Evolutionary conservation across 2,888 invertebrate species (phyloP), one percentile per base, ranked within the genome.

Genomic region (Philonicus albiceps): DNA sequence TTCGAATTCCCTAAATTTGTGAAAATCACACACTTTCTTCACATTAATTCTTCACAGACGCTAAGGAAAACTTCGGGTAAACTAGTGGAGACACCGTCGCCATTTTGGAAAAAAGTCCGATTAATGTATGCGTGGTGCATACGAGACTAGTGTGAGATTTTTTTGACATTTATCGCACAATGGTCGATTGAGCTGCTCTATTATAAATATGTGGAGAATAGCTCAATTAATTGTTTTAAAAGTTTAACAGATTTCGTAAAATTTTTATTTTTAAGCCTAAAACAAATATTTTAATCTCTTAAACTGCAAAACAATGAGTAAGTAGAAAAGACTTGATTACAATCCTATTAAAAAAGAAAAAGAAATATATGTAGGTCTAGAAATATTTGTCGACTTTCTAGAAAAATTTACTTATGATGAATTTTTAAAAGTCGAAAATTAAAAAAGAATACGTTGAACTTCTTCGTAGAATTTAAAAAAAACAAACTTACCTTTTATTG

Each of bases 81-180:
- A 83, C 83, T 34, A 64, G 31, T 72, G 72, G 37, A 64, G 37
- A 83, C 64, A 72, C 83, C 19, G 34, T 49, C 64, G 83, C 83
- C 83, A 83, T 83, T 83, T 83, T 83, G 83, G 83, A 83, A 81
- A 81, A 81, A 81, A 81, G 31, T 73, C 49, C 19, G 49, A 49
- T n/a, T 49, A 4, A 5, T n/a, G 49, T 49, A n/a, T 49, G 49
- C n/a, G 49, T 49, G 19, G 1, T 49, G 6, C 49, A 6, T 49
- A 49, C 5, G 49, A 49, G n/a, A 0, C 1, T 2, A 16, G 40
- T 49, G 49, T n/a, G 5, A 49, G 6, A 19, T n/a, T 49, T n/a
- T n/a, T 49, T 49, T 49, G 49, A 49, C 49, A 19, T 49, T 49
- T 49, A 19, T 0, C 49, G 49, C 49, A n/a, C 49, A 49, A 49